Evolutionary conservation across 2,113 vertebrate genomes (phyloP).

Genomic region (Setophaga coronata): DNA sequence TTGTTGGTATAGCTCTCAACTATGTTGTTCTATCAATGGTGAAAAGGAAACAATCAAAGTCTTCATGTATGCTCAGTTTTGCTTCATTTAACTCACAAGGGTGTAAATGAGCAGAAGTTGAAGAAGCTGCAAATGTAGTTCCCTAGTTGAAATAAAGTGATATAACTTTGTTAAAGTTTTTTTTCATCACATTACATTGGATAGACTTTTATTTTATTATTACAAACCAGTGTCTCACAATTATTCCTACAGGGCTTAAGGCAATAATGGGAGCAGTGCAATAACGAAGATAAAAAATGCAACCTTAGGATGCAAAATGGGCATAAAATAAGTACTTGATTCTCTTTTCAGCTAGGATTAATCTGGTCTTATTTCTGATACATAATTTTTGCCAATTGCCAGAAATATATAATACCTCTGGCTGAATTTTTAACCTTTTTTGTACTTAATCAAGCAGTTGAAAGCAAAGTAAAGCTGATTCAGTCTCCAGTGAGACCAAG

Average conservation of each 20-base stretch:
- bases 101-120: not conserved
- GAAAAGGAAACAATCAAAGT: not conserved
- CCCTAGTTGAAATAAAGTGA: not conserved
- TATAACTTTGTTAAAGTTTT: not conserved
- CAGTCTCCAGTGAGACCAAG: not conserved
- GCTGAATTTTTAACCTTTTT: not conserved
- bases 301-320: not conserved
- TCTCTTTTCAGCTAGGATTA: not conserved
- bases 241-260: not conserved
- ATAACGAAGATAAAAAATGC: not conserved
- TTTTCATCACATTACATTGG: not conserved
- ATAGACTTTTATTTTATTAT: not conserved
- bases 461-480: not conserved
- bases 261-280: not conserved
- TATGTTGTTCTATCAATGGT: not conserved
- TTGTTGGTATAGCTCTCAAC: not conserved
- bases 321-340: not conserved
- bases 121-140: not conserved
- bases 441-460: not conserved
- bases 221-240: not conserved
- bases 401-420: not conserved
- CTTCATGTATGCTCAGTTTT: not conserved
- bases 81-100: not conserved
- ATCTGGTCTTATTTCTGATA: not conserved
- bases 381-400: not conserved